Percentiles rank a stretch among this genome's conserved stretches.
Evolutionary conservation across 2,113 vertebrate species (phyloP).

Genomic region (Solea senegalensis): DNA sequence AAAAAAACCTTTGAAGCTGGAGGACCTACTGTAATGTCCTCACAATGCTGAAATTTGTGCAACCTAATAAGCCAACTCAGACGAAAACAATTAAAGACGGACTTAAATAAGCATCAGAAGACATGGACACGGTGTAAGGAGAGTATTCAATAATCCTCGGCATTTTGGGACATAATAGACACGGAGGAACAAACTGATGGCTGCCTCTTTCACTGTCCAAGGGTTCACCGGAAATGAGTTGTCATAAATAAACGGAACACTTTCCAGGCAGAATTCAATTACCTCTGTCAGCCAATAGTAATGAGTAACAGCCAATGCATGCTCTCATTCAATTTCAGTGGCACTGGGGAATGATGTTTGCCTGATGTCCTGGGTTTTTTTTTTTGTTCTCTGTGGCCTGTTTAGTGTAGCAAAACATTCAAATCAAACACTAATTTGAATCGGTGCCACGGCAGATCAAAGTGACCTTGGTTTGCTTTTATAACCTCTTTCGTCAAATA

Average conservation of each 20-base stretch:
- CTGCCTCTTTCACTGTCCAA: conserved; percentile 21
- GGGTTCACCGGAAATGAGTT: conserved; percentile 46
- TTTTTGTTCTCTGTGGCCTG: conserved; percentile 58
- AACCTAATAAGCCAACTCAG: not conserved
- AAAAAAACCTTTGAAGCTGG: no score
- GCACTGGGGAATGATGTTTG: conserved; percentile 64
- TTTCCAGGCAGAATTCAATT: conserved; percentile 75
- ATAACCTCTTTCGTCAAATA: conserved; percentile 54
- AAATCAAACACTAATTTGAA: conserved; percentile 71
- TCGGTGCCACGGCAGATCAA: conserved; percentile 58
- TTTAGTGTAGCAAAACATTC: conserved; percentile 65
- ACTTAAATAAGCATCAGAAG: not conserved
- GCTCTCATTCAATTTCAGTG: conserved; percentile 76
- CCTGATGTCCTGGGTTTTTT: conserved; percentile 61
- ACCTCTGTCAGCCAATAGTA: conserved; percentile 67
- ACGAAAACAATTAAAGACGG: not conserved
- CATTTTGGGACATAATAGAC: conserved; percentile 11
- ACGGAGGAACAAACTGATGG: conserved; percentile 11
- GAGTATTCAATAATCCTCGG: conserved; percentile 18
- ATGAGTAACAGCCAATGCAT: conserved; percentile 75
- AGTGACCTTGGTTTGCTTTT: conserved; percentile 57
- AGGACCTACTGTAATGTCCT: no score
- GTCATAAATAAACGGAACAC: conserved; percentile 70
- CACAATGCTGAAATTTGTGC: no score
- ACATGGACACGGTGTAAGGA: conserved; percentile 6